phyloP scores from a whole-genome alignment of 2,888 invertebrate genomes.

The Amphipyra berbera region DNA sequence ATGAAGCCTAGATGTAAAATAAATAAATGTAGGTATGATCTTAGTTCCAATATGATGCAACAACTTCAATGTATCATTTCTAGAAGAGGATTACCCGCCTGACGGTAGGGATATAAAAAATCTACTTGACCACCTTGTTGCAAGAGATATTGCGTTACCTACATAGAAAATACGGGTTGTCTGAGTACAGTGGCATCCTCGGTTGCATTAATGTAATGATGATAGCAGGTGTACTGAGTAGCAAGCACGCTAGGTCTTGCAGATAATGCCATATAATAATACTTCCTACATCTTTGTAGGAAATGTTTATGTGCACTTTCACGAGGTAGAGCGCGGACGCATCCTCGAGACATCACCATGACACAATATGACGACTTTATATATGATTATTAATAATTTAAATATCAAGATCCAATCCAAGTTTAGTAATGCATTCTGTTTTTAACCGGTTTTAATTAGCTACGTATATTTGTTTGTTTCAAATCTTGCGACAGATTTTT shows the following conservation, averaged over 20 bases:
- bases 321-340: slow-evolving; percentile 59
- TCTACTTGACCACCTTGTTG: slow-evolving; percentile 31
- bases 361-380: slow-evolving; percentile 38
- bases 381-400: slow-evolving; percentile 30
- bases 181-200: slow-evolving; percentile 64
- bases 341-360: slow-evolving; percentile 52
- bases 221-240: slow-evolving; percentile 61
- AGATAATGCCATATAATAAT: slow-evolving; percentile 64
- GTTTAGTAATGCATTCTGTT: slow-evolving; percentile 27
- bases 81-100: slow-evolving; percentile 20
- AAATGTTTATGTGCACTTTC: slow-evolving; percentile 74
- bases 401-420: slow-evolving; percentile 34
- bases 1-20: not conserved
- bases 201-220: slow-evolving; percentile 73
- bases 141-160: slow-evolving; percentile 52
- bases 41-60: slow-evolving; percentile 19
- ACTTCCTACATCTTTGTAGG: slow-evolving; percentile 74
- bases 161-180: slow-evolving; percentile 54
- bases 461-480: too few relatives aligned
- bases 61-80: slow-evolving; percentile 18
- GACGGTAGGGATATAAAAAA: slow-evolving; percentile 40
- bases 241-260: slow-evolving; percentile 66
- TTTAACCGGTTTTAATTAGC: too few relatives aligned
- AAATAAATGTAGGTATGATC: too few relatives aligned
- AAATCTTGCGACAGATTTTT: too few relatives aligned